Percentiles rank a stretch among this genome's conserved stretches.
phyloP scores from a whole-genome alignment of 2,888 invertebrate genomes.

The Melanostoma scalare region DNA sequence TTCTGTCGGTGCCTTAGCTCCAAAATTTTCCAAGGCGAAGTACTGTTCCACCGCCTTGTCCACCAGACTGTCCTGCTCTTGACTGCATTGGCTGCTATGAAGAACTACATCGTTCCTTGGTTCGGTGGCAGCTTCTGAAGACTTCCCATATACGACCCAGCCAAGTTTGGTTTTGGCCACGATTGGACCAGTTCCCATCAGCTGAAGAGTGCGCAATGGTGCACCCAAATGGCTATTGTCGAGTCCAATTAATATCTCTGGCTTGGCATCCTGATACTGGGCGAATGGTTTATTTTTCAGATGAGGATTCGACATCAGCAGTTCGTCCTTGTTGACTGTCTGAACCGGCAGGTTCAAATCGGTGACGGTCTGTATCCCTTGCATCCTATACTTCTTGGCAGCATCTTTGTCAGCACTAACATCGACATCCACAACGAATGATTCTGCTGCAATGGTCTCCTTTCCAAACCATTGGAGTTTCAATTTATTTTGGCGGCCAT shows the following conservation, averaged over 20 bases:
- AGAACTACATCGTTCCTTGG: slow-evolving; percentile 15
- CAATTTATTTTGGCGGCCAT: slow-evolving; percentile 35
- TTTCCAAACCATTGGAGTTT: slow-evolving; percentile 50
- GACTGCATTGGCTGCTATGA: slow-evolving; percentile 20
- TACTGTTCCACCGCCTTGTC: slow-evolving; percentile 49
- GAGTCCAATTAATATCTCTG: slow-evolving; percentile 21
- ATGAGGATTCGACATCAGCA: slow-evolving; percentile 17
- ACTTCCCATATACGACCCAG: slow-evolving; percentile 6
- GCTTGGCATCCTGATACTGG: slow-evolving; percentile 23
- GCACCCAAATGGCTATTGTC: slow-evolving; percentile 28
- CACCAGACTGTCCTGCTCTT: slow-evolving; percentile 24
- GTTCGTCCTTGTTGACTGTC: slow-evolving; percentile 42
- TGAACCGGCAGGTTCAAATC: slow-evolving; percentile 57
- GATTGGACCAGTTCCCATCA: not conserved
- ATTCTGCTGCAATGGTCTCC: slow-evolving; percentile 47
- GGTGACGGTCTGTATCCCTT: slow-evolving; percentile 39
- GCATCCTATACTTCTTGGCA: slow-evolving; percentile 17
- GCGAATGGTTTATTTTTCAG: not conserved
- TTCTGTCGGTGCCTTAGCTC: slow-evolving; percentile 30
- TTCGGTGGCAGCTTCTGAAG: slow-evolving; percentile 1
- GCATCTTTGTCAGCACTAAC: slow-evolving; percentile 30
- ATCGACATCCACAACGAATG: slow-evolving; percentile 27
- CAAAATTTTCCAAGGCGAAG: slow-evolving; percentile 55
- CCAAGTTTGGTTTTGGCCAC: slow-evolving; percentile 24
- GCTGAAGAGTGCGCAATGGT: slow-evolving; percentile 7